These are phyloP conservation scores for Monopis laevigella DNA, from an alignment of 2,888 invertebrate genomes.

Conservation along the genomic window DNA sequence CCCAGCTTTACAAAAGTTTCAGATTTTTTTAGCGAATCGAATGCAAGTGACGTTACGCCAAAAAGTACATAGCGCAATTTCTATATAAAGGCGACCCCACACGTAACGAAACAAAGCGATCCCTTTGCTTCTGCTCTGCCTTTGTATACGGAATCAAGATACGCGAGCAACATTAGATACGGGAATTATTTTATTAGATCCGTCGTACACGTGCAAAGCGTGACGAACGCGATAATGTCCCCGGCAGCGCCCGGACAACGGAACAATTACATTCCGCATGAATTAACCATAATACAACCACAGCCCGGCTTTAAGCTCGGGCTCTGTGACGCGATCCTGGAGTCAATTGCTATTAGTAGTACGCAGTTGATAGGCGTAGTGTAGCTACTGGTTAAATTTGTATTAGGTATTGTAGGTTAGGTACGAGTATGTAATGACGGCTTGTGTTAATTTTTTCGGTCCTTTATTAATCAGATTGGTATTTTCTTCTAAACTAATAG, in stretches of 20 bases:
- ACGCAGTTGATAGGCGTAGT: conserved; percentile 22
- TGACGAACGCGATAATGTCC: conserved; percentile 64
- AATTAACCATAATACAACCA: conserved; percentile 53
- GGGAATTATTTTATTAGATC: conserved; percentile 66
- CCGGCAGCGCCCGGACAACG: conserved; percentile 38
- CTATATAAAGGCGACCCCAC: too few relatives aligned
- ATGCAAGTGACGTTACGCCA: too few relatives aligned
- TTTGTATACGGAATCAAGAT: conserved; percentile 64
- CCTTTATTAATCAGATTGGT: too few relatives aligned
- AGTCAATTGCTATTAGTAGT: conserved; percentile 33
- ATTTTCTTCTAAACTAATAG: too few relatives aligned
- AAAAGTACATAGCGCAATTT: too few relatives aligned
- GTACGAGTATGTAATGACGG: too few relatives aligned
- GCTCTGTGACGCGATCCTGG: conserved; percentile 26
- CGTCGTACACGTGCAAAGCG: conserved; percentile 61
- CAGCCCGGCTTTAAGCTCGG: conserved; percentile 44
- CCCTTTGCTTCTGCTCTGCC: conserved; percentile 34
- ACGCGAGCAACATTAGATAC: conserved; percentile 65
- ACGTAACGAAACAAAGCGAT: conserved; percentile 50
- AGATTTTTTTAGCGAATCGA: too few relatives aligned
- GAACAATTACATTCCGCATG: conserved; percentile 63
- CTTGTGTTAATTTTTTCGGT: too few relatives aligned
- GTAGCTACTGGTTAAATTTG: conserved; percentile 11
- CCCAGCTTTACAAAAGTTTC: too few relatives aligned
- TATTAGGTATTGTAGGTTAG: too few relatives aligned